Evolutionary conservation across 2,797 vertebrate species (phyloP).

Genomic region (Acipenser ruthenus): DNA sequence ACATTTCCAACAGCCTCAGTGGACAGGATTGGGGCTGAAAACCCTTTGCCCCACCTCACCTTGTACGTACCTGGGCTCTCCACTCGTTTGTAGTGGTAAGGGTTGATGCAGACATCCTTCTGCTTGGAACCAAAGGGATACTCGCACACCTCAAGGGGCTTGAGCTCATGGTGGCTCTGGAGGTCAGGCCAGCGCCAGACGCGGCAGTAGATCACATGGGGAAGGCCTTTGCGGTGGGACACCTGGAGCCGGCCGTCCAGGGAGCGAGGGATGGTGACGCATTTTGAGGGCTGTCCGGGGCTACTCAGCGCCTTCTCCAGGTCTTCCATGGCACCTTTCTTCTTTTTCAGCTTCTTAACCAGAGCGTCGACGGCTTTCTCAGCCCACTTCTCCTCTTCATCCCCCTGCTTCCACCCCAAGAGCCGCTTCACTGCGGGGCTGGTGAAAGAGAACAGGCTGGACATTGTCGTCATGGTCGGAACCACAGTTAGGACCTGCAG

Average conservation of each 20-base stretch:
- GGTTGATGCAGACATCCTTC: constrained; percentile 98
- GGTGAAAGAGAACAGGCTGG: constrained; percentile 80
- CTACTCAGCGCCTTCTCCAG: constrained; percentile 94
- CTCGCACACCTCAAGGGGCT: constrained; percentile 92
- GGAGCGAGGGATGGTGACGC: constrained; percentile 91
- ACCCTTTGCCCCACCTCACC: background rate
- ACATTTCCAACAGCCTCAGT: background rate
- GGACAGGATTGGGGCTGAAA: background rate
- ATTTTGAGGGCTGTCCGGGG: constrained; percentile 93
- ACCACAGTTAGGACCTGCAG: too few relatives aligned
- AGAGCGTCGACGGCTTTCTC: constrained; percentile 95
- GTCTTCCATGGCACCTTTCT: constrained; percentile 97
- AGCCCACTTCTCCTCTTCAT: constrained; percentile 98
- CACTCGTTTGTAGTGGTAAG: constrained; percentile 96
- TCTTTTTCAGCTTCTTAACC: constrained; percentile 97
- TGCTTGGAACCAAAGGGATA: constrained; percentile 98
- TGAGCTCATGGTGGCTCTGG: constrained; percentile 94
- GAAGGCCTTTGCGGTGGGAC: constrained; percentile 91
- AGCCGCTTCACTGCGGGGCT: constrained; percentile 94
- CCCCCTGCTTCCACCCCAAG: constrained; percentile 97
- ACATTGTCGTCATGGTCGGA: too few relatives aligned
- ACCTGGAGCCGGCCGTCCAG: constrained; percentile 90
- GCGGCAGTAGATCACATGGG: constrained; percentile 93
- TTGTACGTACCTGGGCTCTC: constrained; percentile 87
- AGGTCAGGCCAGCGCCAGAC: constrained; percentile 98